Evolutionary conservation across 2,888 invertebrate species (phyloP).

Genomic region (Trilocha varians): DNA sequence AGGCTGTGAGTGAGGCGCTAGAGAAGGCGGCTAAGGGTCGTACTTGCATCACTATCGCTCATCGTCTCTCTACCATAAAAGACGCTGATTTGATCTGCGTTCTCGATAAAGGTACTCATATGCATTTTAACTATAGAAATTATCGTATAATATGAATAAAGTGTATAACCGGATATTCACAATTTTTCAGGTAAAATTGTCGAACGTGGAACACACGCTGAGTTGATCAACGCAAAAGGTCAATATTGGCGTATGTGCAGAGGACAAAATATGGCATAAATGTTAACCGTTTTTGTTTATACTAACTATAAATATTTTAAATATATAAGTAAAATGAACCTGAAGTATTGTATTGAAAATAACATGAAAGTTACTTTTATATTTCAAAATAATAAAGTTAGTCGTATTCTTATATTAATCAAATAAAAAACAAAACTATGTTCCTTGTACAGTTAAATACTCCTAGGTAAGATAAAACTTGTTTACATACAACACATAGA

Average conservation of each 20-base stretch:
- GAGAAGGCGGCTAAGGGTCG: conserved; percentile 85
- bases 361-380: no score
- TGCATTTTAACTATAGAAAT: no score
- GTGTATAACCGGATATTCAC: neutral
- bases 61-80: conserved; percentile 87
- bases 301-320: no score
- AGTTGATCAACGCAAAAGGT: conserved; percentile 75
- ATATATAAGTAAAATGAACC: no score
- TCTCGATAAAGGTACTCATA: conserved; percentile 78
- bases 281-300: neutral
- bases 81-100: conserved; percentile 90
- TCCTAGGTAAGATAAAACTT: no score
- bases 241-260: conserved; percentile 77
- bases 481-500: no score
- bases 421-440: no score
- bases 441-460: no score
- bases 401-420: no score
- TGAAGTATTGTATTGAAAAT: no score
- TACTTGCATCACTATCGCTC: conserved; percentile 90
- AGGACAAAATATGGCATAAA: conserved; percentile 36
- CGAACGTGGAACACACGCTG: conserved; percentile 81
- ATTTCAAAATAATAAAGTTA: no score
- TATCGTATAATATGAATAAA: no score
- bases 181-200: conserved; percentile 74
- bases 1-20: conserved; percentile 86